These are phyloP conservation scores for Lycia hirtaria DNA, from an alignment of 2,888 invertebrate species.

Conservation along the genomic window DNA sequence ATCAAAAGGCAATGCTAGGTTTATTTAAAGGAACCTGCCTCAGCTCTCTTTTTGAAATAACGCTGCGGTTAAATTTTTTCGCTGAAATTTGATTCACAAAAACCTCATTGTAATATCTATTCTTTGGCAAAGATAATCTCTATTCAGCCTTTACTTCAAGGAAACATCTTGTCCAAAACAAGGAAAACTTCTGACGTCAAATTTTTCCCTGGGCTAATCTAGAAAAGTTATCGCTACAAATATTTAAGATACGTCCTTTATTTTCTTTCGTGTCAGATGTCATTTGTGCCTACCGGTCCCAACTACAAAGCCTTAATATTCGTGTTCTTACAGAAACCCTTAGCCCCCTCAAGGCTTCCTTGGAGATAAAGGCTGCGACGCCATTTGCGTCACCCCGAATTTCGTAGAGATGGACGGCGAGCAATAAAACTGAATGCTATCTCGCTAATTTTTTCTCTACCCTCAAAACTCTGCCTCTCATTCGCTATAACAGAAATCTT, in stretches of 20 bases:
- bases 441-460: conserved; percentile 69
- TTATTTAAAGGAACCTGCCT: too few species aligned
- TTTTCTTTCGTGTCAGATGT: conserved; percentile 27
- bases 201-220: conserved; percentile 18
- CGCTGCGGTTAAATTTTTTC: background rate
- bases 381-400: conserved; percentile 64
- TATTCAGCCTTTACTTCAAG: background rate
- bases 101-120: background rate
- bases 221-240: conserved; percentile 22
- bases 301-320: conserved; percentile 31
- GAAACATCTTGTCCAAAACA: conserved; percentile 1
- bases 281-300: conserved; percentile 24
- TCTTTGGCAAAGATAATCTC: background rate
- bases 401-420: conserved; percentile 61
- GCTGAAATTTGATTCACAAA: background rate
- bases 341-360: conserved; percentile 41
- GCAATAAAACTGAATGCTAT: conserved; percentile 75
- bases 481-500: conserved; percentile 52
- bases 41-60: background rate
- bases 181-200: conserved; percentile 15
- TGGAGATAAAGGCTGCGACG: conserved; percentile 60
- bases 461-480: conserved; percentile 49
- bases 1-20: too few species aligned
- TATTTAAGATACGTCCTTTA: conserved; percentile 24
- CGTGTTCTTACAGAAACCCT: conserved; percentile 38